A percentile compares a stretch with the other conserved stretches of the same genome.
These are phyloP conservation scores for Epizoanthus fatuus DNA, from an alignment of 92 coral and sea anemone genomes.

Conservation along the genomic window DNA sequence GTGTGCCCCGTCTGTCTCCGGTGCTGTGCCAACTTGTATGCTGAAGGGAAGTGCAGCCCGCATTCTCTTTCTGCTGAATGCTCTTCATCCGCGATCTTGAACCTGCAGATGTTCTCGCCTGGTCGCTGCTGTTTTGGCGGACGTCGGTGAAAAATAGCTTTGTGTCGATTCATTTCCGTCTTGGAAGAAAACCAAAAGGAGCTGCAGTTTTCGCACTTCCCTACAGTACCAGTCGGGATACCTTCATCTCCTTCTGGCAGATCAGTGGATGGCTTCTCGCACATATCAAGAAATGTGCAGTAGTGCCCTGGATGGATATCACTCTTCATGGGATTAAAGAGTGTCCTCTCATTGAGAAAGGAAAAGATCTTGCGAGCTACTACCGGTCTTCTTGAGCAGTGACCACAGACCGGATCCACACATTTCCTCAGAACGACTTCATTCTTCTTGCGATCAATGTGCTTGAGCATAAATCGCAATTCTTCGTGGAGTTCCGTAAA, in stretches of 20 bases:
- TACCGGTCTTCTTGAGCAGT: conserved; percentile 60
- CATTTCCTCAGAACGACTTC: conserved; percentile 66
- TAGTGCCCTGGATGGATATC: conserved; percentile 51
- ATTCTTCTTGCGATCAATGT: conserved; percentile 61
- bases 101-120: conserved; percentile 25
- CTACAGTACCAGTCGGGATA: conserved; percentile 10
- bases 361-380: conserved; percentile 45
- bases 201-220: background rate
- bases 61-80: conserved; percentile 2
- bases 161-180: conserved; percentile 15
- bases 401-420: conserved; percentile 48
- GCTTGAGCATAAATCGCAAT: conserved; percentile 50
- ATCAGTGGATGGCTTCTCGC: conserved; percentile 19
- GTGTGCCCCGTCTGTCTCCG: background rate
- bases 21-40: conserved; percentile 27
- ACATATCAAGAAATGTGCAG: conserved; percentile 62
- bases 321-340: conserved; percentile 51
- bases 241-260: conserved; percentile 44
- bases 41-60: conserved; percentile 11
- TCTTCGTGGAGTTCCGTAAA: conserved; percentile 19
- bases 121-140: conserved; percentile 11
- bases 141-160: conserved; percentile 19
- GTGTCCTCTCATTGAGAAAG: conserved; percentile 31
- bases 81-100: conserved; percentile 27
- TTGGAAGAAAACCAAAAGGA: conserved; percentile 22